Percentiles rank a stretch among this genome's conserved stretches.
Conservation (phyloP, 1,140 invertebrate species). For the Drosophila baimaii region DNA sequence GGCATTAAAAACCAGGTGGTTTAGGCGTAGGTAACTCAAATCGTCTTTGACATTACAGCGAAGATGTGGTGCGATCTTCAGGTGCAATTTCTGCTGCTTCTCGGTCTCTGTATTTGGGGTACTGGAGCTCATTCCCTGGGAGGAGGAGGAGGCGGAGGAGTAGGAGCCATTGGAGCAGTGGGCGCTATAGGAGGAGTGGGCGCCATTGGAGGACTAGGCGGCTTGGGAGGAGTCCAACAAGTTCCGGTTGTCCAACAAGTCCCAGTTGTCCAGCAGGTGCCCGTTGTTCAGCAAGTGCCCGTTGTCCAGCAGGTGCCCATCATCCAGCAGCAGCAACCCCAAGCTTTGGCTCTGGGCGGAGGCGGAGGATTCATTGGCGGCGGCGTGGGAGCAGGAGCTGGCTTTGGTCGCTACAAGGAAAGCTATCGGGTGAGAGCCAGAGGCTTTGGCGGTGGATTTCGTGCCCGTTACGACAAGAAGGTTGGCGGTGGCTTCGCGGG, state of each 20-base stretch:
- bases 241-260: conserved; percentile 57
- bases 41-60: conserved; percentile 15
- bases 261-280: conserved; percentile 60
- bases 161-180: conserved; percentile 29
- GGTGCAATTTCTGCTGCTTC: conserved; percentile 40
- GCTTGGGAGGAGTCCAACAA: conserved; percentile 42
- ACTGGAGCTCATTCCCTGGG: conserved; percentile 16
- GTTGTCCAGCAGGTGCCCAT: conserved; percentile 62
- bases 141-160: conserved; percentile 18
- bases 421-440: conserved; percentile 61
- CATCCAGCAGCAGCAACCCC: conserved; percentile 68
- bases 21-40: conserved; percentile 36
- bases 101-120: conserved; percentile 16
- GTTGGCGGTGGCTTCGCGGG: conserved; percentile 52
- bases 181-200: conserved; percentile 21
- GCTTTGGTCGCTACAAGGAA: conserved; percentile 75
- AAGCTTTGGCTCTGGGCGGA: conserved; percentile 47
- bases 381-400: conserved; percentile 65
- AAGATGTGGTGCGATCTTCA: conserved; percentile 49
- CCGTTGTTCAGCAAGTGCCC: conserved; percentile 60
- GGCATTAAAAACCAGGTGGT: conserved; percentile 56
- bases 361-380: conserved; percentile 56
- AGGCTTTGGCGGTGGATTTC: conserved; percentile 69
- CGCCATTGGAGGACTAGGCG: conserved; percentile 15
- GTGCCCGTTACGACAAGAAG: conserved; percentile 69